Evolutionary conservation across 2,797 vertebrate species (phyloP), one percentile per base, ranked within the genome.

Genomic region (Ficedula albicollis): DNA sequence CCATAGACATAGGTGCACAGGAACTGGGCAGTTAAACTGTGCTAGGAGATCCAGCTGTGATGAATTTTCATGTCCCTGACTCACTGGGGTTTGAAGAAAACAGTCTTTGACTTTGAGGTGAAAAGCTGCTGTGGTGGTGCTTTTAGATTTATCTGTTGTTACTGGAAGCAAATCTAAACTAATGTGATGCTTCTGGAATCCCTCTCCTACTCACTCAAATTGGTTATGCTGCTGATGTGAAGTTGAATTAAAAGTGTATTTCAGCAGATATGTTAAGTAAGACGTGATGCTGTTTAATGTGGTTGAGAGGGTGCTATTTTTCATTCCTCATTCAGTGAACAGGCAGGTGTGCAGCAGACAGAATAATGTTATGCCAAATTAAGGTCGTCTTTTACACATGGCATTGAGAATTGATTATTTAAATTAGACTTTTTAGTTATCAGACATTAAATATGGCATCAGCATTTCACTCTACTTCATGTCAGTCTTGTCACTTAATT

Each of bases 341-440:
- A 92, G 93, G 97, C 98, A 98, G 98, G 97, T 97, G 97, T 97
- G 94, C 79, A 91, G 91, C 93, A 97, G 97, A 90, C 95, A 97
- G 96, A 97, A 94, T 97, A 97, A 98, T 98, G 97, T 97, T 98
- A 98, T 97, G 97, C 97, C 95, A 98, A 98, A 98, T 99, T 98
- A 99, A 98, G 97, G 93, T 91, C 34, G 56, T 92, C 88, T 95
- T 92, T 96, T 98, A 94, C 98, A 98, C 96, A 97, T 97, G 96
- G 97, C 96, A 95, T 93, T 84, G 94, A 97, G 84, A 97, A 98
- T 97, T 95, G 94, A 97, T 98, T 98, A 95, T 91, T 96, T 97
- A 97, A 98, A 97, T 97, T 95, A 97, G 97, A 94, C 68, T 96
- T 94, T 96, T 93, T 95, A 78, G 77, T 95, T 95, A 96, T 96